A percentile compares a stretch with the other conserved stretches of the same genome.
Evolutionary conservation across 2,888 invertebrate species (phyloP).

Genomic region (Molanna angustata): DNA sequence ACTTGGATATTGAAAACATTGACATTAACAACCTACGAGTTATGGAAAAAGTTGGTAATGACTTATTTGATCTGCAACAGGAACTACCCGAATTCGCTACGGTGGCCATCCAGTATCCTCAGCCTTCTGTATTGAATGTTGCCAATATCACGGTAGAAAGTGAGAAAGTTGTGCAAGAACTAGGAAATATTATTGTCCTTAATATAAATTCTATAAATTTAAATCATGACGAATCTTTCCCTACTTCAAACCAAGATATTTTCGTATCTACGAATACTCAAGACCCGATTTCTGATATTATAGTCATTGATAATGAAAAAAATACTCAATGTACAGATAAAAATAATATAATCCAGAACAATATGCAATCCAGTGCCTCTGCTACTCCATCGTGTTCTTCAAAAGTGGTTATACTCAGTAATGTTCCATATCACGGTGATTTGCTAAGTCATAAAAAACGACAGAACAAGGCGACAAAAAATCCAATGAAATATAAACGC

Average conservation of each 20-base stretch:
- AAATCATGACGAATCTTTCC: not conserved
- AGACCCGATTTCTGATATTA: not conserved
- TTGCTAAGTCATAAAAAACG: not conserved
- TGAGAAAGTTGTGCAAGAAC: not conserved
- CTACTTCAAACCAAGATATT: not conserved
- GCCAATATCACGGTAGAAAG: too few species aligned
- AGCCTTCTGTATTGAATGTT: too few species aligned
- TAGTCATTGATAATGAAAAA: not conserved
- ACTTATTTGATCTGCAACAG: too few species aligned
- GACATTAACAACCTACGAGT: not conserved
- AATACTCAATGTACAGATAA: not conserved
- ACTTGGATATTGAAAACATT: not conserved
- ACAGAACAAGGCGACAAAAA: constrained; percentile 3
- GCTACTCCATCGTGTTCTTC: not conserved
- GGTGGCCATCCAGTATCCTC: not conserved
- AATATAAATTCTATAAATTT: not conserved
- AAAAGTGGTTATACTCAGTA: constrained; percentile 3
- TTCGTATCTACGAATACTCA: not conserved
- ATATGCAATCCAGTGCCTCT: not conserved
- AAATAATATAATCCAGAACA: not conserved
- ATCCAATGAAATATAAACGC: constrained; percentile 1
- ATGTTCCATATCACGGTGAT: constrained; percentile 6
- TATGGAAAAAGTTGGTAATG: constrained; percentile 1
- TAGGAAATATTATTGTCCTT: too few species aligned
- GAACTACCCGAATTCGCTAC: too few species aligned